phyloP scores from a whole-genome alignment of 2,113 vertebrate genomes.

The Pedetes capensis region DNA sequence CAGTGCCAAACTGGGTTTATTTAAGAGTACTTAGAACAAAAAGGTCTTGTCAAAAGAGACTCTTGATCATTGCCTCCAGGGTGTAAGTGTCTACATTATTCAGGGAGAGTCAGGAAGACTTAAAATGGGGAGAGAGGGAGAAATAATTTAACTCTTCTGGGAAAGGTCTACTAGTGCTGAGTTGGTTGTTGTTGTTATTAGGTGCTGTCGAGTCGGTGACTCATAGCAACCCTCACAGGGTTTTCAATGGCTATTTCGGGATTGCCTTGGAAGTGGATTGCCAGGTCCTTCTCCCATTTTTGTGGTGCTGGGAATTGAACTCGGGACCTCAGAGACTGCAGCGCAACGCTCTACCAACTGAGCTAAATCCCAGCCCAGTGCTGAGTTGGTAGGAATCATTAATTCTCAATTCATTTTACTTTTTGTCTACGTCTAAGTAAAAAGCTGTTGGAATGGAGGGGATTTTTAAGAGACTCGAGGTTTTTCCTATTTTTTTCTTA shows the following conservation, averaged over 20 bases:
- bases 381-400: not conserved
- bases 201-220: no score
- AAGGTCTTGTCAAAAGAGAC: not conserved
- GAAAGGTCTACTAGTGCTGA: not conserved
- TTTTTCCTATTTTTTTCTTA: not conserved
- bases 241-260: no score
- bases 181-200: no score
- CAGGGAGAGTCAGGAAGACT: not conserved
- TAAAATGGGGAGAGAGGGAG: not conserved
- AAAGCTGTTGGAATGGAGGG: not conserved
- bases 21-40: conserved; percentile 12
- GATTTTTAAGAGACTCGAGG: not conserved
- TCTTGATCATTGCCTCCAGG: not conserved
- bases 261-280: no score
- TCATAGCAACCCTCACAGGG: no score
- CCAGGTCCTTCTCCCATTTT: no score
- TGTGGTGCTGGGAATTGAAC: no score
- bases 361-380: no score
- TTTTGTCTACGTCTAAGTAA: not conserved
- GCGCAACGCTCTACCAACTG: no score
- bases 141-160: not conserved
- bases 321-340: no score
- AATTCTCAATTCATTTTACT: conserved; percentile 28
- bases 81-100: not conserved
- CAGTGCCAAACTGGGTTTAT: not conserved